Conservation (phyloP, 2,888 invertebrate genomes). For the Hofmannophila pseudospretella region DNA sequence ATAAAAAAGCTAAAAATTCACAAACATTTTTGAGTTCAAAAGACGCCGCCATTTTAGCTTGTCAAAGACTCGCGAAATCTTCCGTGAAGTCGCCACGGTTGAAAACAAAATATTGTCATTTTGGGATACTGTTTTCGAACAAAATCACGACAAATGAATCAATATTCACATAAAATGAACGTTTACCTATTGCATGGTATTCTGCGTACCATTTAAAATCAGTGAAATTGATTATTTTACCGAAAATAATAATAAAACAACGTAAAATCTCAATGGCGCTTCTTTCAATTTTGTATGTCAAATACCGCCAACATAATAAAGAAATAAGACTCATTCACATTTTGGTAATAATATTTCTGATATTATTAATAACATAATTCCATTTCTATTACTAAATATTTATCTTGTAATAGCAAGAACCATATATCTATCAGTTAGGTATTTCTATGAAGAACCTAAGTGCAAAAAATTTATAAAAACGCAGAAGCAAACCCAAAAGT, state of each 20-base stretch:
- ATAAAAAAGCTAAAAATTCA: constrained; percentile 23
- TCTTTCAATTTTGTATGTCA: constrained; percentile 69
- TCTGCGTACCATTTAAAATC: constrained; percentile 16
- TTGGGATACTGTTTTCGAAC: constrained; percentile 15
- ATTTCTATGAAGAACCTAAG: no score
- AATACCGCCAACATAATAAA: constrained; percentile 38
- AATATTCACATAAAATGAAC: constrained; percentile 14
- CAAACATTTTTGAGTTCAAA: constrained; percentile 60
- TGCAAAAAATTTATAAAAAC: no score
- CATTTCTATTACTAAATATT: no score
- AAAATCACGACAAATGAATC: constrained; percentile 16
- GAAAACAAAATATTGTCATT: constrained; percentile 58
- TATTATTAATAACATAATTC: no score
- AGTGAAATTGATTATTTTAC: constrained; percentile 14
- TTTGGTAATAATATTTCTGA: no score
- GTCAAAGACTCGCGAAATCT: constrained; percentile 57
- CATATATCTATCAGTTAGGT: no score
- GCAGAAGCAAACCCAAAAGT: no score
- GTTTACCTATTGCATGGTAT: constrained; percentile 11
- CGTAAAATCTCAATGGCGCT: constrained; percentile 60
- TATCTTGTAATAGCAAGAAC: no score
- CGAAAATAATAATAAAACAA: constrained; percentile 31
- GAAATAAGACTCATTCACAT: constrained; percentile 13
- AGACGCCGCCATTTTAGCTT: constrained; percentile 76
- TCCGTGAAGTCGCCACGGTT: constrained; percentile 63